phyloP scores from a whole-genome alignment of 1,140 invertebrate genomes.

The Drosophila busckii region DNA sequence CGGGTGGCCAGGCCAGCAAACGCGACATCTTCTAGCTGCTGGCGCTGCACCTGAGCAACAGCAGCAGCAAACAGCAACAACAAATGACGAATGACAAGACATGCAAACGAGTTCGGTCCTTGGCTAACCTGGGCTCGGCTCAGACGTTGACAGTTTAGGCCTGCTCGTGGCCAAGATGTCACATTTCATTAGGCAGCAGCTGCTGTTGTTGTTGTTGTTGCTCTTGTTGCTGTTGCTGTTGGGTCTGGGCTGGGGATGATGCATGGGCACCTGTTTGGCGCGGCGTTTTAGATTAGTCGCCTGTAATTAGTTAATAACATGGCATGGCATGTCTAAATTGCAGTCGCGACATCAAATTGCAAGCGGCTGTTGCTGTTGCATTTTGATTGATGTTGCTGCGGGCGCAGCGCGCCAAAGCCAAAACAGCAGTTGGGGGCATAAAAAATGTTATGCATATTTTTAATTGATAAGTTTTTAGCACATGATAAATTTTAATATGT shows the following conservation, averaged over 20 bases:
- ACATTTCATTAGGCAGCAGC: slow-evolving; percentile 75
- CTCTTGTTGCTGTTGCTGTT: slow-evolving; percentile 24
- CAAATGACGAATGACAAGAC: slow-evolving; percentile 72
- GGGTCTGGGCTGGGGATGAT: slow-evolving; percentile 47
- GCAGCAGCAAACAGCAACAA: slow-evolving; percentile 16
- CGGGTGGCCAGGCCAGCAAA: slow-evolving; percentile 52
- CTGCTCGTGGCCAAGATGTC: slow-evolving; percentile 73
- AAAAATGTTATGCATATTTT: slow-evolving; percentile 76
- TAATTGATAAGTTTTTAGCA: slow-evolving; percentile 79
- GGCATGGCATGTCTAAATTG: slow-evolving; percentile 78
- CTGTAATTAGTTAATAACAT: slow-evolving; percentile 79
- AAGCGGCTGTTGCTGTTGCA: slow-evolving; percentile 39
- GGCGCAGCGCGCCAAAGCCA: slow-evolving; percentile 23
- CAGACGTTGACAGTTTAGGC: slow-evolving; percentile 74
- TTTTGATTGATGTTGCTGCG: slow-evolving; percentile 72
- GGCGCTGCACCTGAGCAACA: slow-evolving; percentile 54
- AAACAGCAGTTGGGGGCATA: slow-evolving; percentile 25
- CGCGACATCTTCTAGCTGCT: slow-evolving; percentile 73
- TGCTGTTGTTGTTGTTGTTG: slow-evolving; percentile 22
- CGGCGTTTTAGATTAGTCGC: slow-evolving; percentile 78
- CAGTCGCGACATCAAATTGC: slow-evolving; percentile 64
- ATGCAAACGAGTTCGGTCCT: slow-evolving; percentile 55
- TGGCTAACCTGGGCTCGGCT: slow-evolving; percentile 23
- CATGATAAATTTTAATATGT: slow-evolving; percentile 78
- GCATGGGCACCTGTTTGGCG: slow-evolving; percentile 71